Conservation (phyloP, 2,797 vertebrate genomes). For the Schizopygopsis malacanthus region DNA sequence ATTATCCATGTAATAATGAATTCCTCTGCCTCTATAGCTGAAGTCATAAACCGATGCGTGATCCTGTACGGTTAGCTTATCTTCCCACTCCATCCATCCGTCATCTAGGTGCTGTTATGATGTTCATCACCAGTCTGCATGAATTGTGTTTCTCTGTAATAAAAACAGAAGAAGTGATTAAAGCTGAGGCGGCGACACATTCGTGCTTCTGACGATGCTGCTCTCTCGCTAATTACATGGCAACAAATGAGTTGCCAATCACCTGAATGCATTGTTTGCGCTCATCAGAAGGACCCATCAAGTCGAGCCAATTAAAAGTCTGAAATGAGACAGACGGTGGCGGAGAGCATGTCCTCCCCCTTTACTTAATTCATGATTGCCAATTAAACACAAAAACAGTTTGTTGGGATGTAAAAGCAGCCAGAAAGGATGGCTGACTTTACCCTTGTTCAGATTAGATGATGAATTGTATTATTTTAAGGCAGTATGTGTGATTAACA, state of each 20-base stretch:
- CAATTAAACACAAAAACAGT: constrained; percentile 77
- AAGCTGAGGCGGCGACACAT: constrained; percentile 44
- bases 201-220: constrained; percentile 70
- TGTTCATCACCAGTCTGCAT: background rate
- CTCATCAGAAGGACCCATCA: constrained; percentile 82
- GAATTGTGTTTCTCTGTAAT: constrained; percentile 30
- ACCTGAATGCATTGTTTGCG: constrained; percentile 80
- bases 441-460: constrained; percentile 82
- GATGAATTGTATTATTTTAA: constrained; percentile 78
- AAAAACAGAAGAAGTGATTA: constrained; percentile 46
- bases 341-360: constrained; percentile 72
- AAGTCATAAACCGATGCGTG: background rate
- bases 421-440: constrained; percentile 79
- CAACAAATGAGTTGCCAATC: constrained; percentile 83
- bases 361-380: constrained; percentile 84
- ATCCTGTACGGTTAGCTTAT: background rate
- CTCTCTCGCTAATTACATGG: constrained; percentile 75
- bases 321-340: constrained; percentile 74
- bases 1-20: background rate
- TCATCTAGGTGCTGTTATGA: background rate
- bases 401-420: constrained; percentile 80
- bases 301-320: constrained; percentile 83
- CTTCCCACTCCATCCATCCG: background rate
- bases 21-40: background rate
- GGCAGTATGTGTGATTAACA: constrained; percentile 55